Percentiles rank a stretch among this genome's conserved stretches.
Conservation (phyloP, 2,888 invertebrate genomes). For the Therioaphis trifolii region DNA sequence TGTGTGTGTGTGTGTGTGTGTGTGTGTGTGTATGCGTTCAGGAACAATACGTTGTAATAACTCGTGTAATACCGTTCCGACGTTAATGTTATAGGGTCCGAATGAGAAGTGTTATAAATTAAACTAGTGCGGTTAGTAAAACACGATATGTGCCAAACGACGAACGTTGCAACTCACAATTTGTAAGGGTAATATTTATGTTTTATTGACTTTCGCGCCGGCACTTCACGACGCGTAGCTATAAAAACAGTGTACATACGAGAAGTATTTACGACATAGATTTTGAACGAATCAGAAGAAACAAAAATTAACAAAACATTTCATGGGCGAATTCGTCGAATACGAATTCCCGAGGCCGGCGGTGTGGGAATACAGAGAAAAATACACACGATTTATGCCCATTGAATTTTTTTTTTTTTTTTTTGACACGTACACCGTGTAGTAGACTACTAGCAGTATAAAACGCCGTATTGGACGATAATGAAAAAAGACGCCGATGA, state of each 20-base stretch:
- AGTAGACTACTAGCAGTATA: too few species aligned
- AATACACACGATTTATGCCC: too few species aligned
- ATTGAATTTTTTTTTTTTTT: not conserved
- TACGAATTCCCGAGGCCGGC: too few species aligned
- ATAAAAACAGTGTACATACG: too few species aligned
- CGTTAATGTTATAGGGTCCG: slow-evolving; percentile 1
- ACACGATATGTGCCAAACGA: not conserved
- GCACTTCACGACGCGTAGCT: too few species aligned
- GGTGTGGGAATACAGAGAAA: too few species aligned
- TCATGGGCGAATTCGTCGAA: too few species aligned
- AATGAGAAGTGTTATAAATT: not conserved
- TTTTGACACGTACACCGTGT: not conserved
- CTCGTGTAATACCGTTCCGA: slow-evolving; percentile 28
- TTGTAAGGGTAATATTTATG: not conserved
- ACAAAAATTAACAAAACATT: not conserved
- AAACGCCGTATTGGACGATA: too few species aligned
- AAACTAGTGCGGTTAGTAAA: not conserved
- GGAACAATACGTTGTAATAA: slow-evolving; percentile 44
- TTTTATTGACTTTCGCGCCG: slow-evolving; percentile 10
- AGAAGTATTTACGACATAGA: not conserved
- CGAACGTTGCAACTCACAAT: too few species aligned
- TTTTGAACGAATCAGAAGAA: not conserved
- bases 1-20: too few species aligned
- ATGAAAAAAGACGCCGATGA: too few species aligned
- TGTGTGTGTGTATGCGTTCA: too few species aligned